phyloP scores from a whole-genome alignment of 1,140 invertebrate genomes.

The Phocides pigmalion region DNA sequence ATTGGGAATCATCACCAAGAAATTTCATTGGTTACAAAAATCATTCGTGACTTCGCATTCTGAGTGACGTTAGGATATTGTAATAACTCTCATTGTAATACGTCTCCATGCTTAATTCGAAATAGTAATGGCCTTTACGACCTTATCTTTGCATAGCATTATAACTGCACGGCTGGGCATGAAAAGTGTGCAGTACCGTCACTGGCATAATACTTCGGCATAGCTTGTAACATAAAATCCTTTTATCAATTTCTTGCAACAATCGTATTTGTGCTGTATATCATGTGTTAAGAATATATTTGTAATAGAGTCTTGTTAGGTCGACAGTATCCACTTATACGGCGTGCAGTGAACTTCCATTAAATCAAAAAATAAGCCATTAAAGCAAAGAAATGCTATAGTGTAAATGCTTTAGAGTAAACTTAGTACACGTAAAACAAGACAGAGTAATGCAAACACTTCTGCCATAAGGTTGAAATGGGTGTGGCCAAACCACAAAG shows the following conservation, averaged over 20 bases:
- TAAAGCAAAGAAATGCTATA: too few species aligned
- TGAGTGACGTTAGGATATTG: conserved; percentile 6
- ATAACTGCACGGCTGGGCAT: conserved; percentile 8
- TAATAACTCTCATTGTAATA: conserved; percentile 9
- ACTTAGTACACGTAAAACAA: too few species aligned
- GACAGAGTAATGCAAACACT: too few species aligned
- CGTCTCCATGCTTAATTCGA: conserved; percentile 4
- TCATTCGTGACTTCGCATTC: conserved; percentile 15
- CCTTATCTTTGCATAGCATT: conserved; percentile 13
- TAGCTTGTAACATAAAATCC: background rate
- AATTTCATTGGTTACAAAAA: conserved; percentile 48
- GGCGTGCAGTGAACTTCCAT: too few species aligned
- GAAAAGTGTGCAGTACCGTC: conserved; percentile 7
- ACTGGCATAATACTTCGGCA: background rate
- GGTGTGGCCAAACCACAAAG: too few species aligned
- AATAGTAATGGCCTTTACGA: conserved; percentile 5
- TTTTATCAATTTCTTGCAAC: background rate
- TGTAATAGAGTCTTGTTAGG: too few species aligned
- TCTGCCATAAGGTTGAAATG: too few species aligned
- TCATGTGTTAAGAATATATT: background rate
- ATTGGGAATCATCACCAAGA: conserved; percentile 47
- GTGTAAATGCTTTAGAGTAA: too few species aligned
- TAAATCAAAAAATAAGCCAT: too few species aligned
- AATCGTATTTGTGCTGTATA: background rate
- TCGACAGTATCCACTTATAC: too few species aligned